Base-by-base conservation (phyloP, 1,140 invertebrate genomes). In the Coelopa frigida region DNA sequence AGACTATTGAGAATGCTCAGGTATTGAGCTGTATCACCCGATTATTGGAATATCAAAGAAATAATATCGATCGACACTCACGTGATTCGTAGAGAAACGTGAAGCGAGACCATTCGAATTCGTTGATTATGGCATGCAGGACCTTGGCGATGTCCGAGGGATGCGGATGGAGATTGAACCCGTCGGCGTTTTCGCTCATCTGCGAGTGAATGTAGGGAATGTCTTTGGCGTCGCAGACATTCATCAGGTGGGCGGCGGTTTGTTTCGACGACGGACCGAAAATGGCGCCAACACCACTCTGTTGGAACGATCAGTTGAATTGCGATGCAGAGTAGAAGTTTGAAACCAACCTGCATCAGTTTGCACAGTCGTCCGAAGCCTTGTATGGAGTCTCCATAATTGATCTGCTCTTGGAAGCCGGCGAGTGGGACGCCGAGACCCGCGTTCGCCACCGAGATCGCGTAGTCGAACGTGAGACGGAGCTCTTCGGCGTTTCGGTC, bases 91-190 rank as follows among this genome's bases (percentile, higher is more conserved):
- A 96, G 20, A 94, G 72, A 37, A 96, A 80, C 12, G 87, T 89
- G 54, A 92, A 94, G 4, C 75, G 76, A 52, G 81, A 81, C 93
- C 94, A 96, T 27, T 84, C 74, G 58, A 81, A 86, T 35, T 80
- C 72, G 46, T 75, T 72, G 4, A 94, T 79, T 18, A 95, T 71
- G 54, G 87, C 82, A 36, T 80, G 73, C 55, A 85, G 87, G 4
- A 82, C 74, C 75, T 82, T 68, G 15, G 84, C 80, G 53, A 93
- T 75, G 7, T 80, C 74, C 5, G 75, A 63, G 3, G 88, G 82
- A 64, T 89, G 76, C 0, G 92, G 92, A 73, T 87, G 85, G 17
- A 96, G 63, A 72, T 93, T 94, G 23, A 94, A 73, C 78, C 76
- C 61, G 77, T 68, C 56, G 59, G 54, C 66, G 12, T 58, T 60